Conservation (phyloP, 1,140 invertebrate species). For the Papilio polyxenes region DNA sequence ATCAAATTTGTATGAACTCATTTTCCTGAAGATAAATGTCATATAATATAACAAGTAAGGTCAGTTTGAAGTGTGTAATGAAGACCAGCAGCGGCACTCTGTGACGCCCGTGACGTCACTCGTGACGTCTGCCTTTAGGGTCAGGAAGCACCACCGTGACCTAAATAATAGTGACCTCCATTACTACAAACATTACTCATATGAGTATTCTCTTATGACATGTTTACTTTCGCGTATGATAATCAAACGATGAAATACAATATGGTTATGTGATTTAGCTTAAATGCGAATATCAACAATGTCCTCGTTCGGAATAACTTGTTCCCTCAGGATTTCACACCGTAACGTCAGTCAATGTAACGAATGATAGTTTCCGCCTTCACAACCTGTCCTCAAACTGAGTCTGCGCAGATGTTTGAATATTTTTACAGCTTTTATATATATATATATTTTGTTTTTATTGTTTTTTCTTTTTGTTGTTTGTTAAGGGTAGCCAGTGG, state of each 20-base stretch:
- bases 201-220: not conserved
- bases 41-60: not conserved
- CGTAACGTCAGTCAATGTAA: too few relatives aligned
- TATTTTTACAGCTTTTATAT: not conserved
- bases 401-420: too few relatives aligned
- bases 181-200: too few relatives aligned
- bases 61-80: not conserved
- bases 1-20: not conserved
- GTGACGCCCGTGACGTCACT: not conserved
- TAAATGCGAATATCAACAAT: not conserved
- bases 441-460: too few relatives aligned
- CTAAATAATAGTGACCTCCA: not conserved
- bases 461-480: too few relatives aligned
- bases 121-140: not conserved
- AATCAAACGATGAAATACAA: not conserved
- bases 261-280: too few relatives aligned
- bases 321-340: not conserved
- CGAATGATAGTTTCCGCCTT: too few relatives aligned
- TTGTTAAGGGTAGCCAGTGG: too few relatives aligned
- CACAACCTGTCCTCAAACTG: too few relatives aligned
- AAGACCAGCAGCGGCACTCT: not conserved
- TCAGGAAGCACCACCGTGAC: not conserved
- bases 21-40: not conserved
- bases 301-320: not conserved
- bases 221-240: not conserved